phyloP scores from a whole-genome alignment of 2,888 invertebrate genomes.

The Leptarthrus brevirostris region DNA sequence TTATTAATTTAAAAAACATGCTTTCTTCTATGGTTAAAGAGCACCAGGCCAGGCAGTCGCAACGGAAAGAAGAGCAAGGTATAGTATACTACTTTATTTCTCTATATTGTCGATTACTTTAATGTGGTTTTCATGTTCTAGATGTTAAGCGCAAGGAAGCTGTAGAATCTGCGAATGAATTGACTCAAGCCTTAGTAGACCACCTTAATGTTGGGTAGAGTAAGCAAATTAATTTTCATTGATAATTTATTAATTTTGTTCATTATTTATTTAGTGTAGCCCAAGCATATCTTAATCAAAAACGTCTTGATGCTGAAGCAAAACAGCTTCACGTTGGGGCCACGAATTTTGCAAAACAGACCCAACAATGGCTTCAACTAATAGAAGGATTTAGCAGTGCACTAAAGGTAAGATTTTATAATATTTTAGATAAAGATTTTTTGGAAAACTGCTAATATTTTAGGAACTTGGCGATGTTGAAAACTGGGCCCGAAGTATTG shows the following conservation, averaged over 20 bases:
- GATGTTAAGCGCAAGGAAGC: constrained; percentile 95
- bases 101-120: not conserved
- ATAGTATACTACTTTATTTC: too few relatives aligned
- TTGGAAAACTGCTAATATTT: not conserved
- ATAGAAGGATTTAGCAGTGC: constrained; percentile 89
- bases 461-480: constrained; percentile 96
- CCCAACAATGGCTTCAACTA: constrained; percentile 95
- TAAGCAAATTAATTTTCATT: not conserved
- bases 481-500: constrained; percentile 97
- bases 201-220: constrained; percentile 97
- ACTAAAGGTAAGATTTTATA: constrained; percentile 70
- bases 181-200: constrained; percentile 95
- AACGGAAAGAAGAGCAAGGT: constrained; percentile 87
- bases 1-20: constrained; percentile 73
- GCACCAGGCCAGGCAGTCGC: constrained; percentile 83
- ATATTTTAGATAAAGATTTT: not conserved
- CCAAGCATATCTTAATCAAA: constrained; percentile 98
- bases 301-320: constrained; percentile 96
- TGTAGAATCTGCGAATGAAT: constrained; percentile 88
- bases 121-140: constrained; percentile 67
- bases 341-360: constrained; percentile 94
- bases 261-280: constrained; percentile 75
- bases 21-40: constrained; percentile 88
- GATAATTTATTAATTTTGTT: too few relatives aligned
- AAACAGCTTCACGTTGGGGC: constrained; percentile 95